These are phyloP conservation scores for Brachionus plicatilis DNA, from an alignment of 1,140 invertebrate species.

Conservation along the genomic window DNA sequence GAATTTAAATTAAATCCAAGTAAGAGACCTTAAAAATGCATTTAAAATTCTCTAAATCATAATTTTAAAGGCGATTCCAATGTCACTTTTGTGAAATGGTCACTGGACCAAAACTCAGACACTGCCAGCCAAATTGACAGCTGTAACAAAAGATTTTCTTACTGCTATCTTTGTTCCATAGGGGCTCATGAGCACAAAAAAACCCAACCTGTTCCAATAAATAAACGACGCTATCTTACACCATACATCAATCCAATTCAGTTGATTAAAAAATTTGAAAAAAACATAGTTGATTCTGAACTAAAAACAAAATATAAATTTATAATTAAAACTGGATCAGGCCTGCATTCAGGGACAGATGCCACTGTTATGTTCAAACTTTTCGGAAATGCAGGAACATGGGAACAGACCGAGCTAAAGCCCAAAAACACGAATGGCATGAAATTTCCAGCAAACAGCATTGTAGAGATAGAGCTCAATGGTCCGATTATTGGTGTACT, in stretches of 20 bases:
- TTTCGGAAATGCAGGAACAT: background rate
- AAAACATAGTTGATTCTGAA: background rate
- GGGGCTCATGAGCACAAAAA: constrained; percentile 9
- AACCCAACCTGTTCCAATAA: constrained; percentile 15
- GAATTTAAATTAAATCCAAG: background rate
- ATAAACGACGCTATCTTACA: constrained; percentile 19
- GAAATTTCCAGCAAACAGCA: constrained; percentile 10
- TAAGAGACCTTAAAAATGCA: too few relatives aligned
- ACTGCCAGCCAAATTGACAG: background rate
- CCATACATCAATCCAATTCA: constrained; percentile 26
- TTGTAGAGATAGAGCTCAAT: background rate
- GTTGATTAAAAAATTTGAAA: background rate
- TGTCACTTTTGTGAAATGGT: background rate
- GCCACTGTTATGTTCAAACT: constrained; percentile 24
- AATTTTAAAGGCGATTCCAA: background rate
- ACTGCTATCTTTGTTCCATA: constrained; percentile 35
- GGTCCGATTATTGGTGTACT: background rate
- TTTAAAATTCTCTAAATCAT: too few relatives aligned
- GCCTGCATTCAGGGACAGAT: background rate
- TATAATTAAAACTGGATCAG: constrained; percentile 14
- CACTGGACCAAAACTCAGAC: background rate
- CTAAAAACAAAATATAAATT: constrained; percentile 35
- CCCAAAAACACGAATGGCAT: background rate
- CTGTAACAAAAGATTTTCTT: background rate
- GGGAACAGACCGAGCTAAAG: background rate